Conservation (phyloP, 2,888 invertebrate species). For the Plemyria rubiginata region DNA sequence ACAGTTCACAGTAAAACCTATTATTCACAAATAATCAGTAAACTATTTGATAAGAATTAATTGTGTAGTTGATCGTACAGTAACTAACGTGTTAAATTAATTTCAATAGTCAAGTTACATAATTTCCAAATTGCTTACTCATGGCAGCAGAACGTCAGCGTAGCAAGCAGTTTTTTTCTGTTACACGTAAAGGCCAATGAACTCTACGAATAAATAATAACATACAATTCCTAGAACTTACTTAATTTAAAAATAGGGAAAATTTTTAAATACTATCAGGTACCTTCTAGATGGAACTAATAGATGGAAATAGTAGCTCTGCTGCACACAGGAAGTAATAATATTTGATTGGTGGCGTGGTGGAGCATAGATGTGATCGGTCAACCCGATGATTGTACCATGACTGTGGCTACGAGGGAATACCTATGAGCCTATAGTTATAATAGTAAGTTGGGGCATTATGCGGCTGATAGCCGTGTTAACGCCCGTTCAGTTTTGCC, state of each 20-base stretch:
- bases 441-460: conserved; percentile 67
- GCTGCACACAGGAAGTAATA: conserved; percentile 31
- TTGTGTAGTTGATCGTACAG: no score
- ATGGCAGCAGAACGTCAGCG: conserved; percentile 1
- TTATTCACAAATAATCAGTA: not conserved
- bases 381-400: conserved; percentile 23
- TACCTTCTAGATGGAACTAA: no score
- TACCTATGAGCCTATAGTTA: conserved; percentile 45
- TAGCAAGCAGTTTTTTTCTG: not conserved
- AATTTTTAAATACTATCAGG: not conserved
- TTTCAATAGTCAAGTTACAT: conserved; percentile 6
- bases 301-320: conserved; percentile 26
- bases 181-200: conserved; percentile 5
- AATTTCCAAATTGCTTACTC: not conserved
- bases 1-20: not conserved
- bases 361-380: conserved; percentile 19
- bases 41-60: not conserved
- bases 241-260: not conserved
- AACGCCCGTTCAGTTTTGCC: conserved; percentile 84
- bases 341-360: conserved; percentile 20
- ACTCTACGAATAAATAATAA: conserved; percentile 1
- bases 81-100: not conserved
- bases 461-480: conserved; percentile 82
- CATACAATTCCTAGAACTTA: not conserved
- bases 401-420: conserved; percentile 13